Percentiles rank a stretch among this genome's conserved stretches.
Evolutionary conservation across 2,113 vertebrate genomes (phyloP).

Genomic region (Pycnonotus jocosus): DNA sequence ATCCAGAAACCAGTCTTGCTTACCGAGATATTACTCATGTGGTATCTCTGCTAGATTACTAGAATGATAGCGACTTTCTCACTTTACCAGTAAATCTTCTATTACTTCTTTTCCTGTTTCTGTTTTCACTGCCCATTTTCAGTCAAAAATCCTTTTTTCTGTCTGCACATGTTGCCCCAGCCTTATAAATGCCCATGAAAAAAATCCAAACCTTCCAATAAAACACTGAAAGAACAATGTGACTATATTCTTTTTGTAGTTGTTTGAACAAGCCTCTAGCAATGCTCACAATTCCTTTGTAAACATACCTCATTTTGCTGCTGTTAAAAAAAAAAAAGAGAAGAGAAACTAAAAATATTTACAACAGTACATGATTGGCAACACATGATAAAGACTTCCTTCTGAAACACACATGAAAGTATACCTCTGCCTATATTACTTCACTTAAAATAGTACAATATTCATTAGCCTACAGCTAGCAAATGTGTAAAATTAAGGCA

Average conservation of each 20-base stretch:
- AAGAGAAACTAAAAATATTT: conserved; percentile 2
- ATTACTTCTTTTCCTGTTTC: not conserved
- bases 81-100: not conserved
- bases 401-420: not conserved
- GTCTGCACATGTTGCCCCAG: not conserved
- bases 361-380: not conserved
- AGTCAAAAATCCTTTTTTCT: not conserved
- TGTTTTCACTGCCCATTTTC: not conserved
- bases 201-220: not conserved
- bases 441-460: not conserved
- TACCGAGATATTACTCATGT: not conserved
- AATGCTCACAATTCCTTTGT: not conserved
- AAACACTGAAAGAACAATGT: not conserved
- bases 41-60: not conserved
- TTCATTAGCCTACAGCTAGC: not conserved
- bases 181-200: not conserved
- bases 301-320: not conserved
- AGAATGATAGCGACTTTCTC: not conserved
- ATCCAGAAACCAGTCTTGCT: not conserved
- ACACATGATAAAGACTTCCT: not conserved
- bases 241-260: not conserved
- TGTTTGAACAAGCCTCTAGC: not conserved
- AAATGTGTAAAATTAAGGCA: not conserved
- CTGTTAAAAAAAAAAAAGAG: not conserved
- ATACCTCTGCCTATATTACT: not conserved